A percentile compares a stretch with the other conserved stretches of the same genome.
These are phyloP conservation scores for Brachyhypopomus gauderio DNA, from an alignment of 2,113 vertebrate genomes.

Conservation along the genomic window DNA sequence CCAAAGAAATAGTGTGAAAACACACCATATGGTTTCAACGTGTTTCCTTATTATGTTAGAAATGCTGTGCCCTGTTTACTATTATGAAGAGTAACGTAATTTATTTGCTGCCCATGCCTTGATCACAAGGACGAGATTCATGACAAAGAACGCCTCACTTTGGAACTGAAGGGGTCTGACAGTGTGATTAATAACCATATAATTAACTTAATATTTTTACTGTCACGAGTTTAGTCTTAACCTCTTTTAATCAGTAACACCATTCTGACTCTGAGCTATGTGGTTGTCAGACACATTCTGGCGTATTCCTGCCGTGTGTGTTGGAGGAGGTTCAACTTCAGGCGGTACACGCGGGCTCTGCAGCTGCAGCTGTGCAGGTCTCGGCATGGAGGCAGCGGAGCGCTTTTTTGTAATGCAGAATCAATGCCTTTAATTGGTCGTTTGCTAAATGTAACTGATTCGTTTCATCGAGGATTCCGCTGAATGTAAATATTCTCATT, in stretches of 20 bases:
- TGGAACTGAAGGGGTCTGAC: background rate
- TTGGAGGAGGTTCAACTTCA: conserved; percentile 5
- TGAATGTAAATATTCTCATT: too few species aligned
- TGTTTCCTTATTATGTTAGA: background rate
- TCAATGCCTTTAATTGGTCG: background rate
- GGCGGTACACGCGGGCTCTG: background rate
- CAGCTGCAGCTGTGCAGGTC: background rate
- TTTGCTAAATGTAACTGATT: background rate
- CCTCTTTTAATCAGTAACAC: background rate
- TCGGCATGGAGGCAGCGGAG: background rate
- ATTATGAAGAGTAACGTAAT: background rate
- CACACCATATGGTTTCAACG: conserved; percentile 6
- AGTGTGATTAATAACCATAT: background rate
- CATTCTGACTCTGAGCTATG: background rate
- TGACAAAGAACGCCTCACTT: background rate
- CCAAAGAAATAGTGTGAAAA: background rate
- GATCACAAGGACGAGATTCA: background rate
- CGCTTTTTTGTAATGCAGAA: conserved; percentile 13
- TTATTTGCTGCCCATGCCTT: background rate
- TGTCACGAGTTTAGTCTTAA: background rate
- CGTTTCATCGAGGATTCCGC: background rate
- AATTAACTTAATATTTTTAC: background rate
- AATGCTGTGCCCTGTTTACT: background rate
- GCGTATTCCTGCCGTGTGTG: background rate
- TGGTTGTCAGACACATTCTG: background rate